A percentile compares a stretch with the other conserved stretches of the same genome.
phyloP scores from a whole-genome alignment of 2,888 invertebrate genomes.

The Parnassius mnemosyne region DNA sequence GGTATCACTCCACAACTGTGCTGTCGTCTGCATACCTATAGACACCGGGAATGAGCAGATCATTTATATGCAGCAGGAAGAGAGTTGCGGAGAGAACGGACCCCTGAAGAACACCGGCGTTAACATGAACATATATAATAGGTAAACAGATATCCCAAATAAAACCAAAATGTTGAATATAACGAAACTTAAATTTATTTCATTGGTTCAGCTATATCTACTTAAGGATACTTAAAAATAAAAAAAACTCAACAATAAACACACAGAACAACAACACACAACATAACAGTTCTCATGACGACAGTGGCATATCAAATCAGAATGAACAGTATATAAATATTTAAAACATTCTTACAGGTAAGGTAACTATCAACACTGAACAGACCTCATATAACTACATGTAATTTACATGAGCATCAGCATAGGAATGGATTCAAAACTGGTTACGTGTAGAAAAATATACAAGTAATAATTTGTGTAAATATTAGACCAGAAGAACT shows the following conservation, averaged over 20 bases:
- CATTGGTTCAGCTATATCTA: conserved; percentile 61
- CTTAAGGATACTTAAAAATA: conserved; percentile 34
- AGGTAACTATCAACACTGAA: neutral
- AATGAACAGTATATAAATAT: neutral
- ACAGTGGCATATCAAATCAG: neutral
- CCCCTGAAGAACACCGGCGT: too few species aligned
- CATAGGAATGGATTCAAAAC: neutral
- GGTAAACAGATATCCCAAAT: neutral
- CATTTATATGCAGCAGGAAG: too few species aligned
- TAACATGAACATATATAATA: too few species aligned
- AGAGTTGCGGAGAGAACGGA: too few species aligned
- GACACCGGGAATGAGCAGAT: too few species aligned
- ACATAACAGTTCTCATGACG: conserved; percentile 44
- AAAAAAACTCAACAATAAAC: conserved; percentile 36
- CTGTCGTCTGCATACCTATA: too few species aligned
- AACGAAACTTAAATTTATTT: conserved; percentile 43
- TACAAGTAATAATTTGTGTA: too few species aligned
- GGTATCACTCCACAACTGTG: too few species aligned
- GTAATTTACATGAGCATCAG: neutral
- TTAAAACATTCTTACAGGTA: neutral
- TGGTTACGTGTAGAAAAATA: neutral
- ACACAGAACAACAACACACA: conserved; percentile 59
- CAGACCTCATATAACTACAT: neutral
- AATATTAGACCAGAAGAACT: neutral
- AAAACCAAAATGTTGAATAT: conserved; percentile 18